Percentiles rank a stretch among this genome's conserved stretches.
Evolutionary conservation across 2,113 vertebrate species (phyloP).

Genomic region (Taurulus bubalis): DNA sequence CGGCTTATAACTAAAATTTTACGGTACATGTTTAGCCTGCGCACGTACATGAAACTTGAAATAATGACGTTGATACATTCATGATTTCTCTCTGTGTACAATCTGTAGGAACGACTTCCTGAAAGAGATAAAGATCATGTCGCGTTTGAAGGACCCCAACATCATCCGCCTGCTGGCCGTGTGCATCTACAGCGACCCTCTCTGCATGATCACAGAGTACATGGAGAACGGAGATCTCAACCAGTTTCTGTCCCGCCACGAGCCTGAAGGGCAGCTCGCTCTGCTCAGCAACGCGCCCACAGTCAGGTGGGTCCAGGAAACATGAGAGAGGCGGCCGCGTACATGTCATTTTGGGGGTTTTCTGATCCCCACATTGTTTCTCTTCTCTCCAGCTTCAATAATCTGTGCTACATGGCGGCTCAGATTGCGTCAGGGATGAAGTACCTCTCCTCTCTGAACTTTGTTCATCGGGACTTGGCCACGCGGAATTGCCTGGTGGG

Average conservation of each 20-base stretch:
- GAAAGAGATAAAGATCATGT: constrained; percentile 99
- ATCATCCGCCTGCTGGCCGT: constrained; percentile 96
- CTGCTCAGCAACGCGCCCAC: constrained; percentile 76
- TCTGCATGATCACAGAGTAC: constrained; percentile 99
- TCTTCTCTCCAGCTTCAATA: constrained; percentile 82
- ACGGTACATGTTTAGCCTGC: background rate
- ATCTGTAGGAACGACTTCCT: constrained; percentile 94
- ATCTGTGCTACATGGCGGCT: constrained; percentile 93
- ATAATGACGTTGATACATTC: background rate
- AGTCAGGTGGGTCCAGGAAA: constrained; percentile 85
- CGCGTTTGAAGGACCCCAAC: constrained; percentile 96
- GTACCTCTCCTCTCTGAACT: constrained; percentile 97
- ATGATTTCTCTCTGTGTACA: background rate
- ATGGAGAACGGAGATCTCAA: constrained; percentile 99
- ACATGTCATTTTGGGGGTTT: too few species aligned
- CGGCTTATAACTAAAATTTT: too few species aligned
- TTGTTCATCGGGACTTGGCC: constrained; percentile 97
- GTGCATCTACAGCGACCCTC: constrained; percentile 92
- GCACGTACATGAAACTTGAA: background rate
- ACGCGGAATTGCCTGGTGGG: constrained; percentile 97
- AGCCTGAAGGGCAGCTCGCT: constrained; percentile 80
- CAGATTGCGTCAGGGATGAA: constrained; percentile 99
- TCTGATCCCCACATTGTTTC: background rate
- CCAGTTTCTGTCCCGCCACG: constrained; percentile 96
- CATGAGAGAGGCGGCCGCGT: background rate